Evolutionary conservation across 35 echinoderm and acorn worm species (phyloP), one percentile per base, ranked within the genome.

Genomic region (Hemicentrotus pulcherrimus): DNA sequence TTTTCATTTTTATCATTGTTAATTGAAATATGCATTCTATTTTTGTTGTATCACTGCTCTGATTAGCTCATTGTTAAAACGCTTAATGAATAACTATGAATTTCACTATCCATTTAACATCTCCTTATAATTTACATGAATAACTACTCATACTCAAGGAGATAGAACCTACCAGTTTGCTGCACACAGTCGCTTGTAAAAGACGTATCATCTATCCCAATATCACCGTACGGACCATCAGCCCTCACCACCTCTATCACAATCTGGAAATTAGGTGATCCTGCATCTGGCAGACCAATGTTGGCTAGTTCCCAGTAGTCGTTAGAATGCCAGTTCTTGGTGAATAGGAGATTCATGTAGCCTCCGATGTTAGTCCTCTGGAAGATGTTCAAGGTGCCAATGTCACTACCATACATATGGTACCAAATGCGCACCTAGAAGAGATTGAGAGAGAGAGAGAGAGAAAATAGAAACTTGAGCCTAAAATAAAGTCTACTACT

Each of bases 151-250:
- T n/a, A n/a, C n/a, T n/a, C n/a, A n/a, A n/a, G n/a, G n/a, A n/a
- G 35, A 85, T 19, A 30, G 32, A 90, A 45, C 88, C 24, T 95
- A 97, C 96, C 95, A 28, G 94, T 19, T 13, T 48, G 61, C 31
- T 46, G 86, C 19, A 32, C 60, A 65, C 97, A 98, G 55, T 86
- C 96, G 18, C 96, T 90, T 22, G 97, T 97, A 91, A 99, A 97
- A 28, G 98, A 97, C 12, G 94, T 94, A 32, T 99, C 98, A 95
- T 99, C 98, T 32, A 99, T 96, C 33, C 97, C 97, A 16, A 99
- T 97, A 33, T 99, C 97, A n/a, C 98, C 96, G 46, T 71, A 11
- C 4, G 85, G 52, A 91, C 97, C 96, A 32, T 94, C 94, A 31
- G 97, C 98, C 31, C 96, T 86, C 0, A 97, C 94, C 30, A 93